Base-by-base conservation (phyloP, 2,797 vertebrate genomes). In the Labeo calbasu region DNA sequence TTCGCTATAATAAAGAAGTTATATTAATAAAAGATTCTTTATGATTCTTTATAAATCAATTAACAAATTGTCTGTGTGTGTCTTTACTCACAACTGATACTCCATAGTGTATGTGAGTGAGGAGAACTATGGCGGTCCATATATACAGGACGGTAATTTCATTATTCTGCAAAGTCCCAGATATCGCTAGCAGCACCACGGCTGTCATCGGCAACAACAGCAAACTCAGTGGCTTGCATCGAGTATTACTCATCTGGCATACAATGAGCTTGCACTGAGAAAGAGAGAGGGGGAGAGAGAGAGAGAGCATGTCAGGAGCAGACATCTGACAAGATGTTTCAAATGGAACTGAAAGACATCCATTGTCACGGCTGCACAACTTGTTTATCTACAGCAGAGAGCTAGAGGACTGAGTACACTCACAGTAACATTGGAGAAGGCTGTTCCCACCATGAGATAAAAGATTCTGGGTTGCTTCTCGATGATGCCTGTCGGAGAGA, bases 391-490 rank as follows among this genome's bases (percentile, higher is more conserved):
- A 46, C 66, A 65, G 25, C 28, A 76, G 17, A 75, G 63, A 65
- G 48, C 36, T 28, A 82, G 28, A 28, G 2, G 9, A 53, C 32
- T 40, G 76, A 17, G 53, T 9, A 63, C n/a, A 82, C 97, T 97
- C 91, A 99, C 98, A 11, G 98, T 99, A 89, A 97, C 96, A 43
- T 98, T 99, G 69, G 98, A 95, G 5, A 99, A 99, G 83, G 97
- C 97, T 5, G 98, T 99, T 79, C 98, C 98, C 87, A 99, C 96
- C 97, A 99, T 98, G 91, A 98, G 96, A 92, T 97, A 99, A 95
- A 96, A 98, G 75, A 96, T 86, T 84, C 98, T 93, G 82, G 98
- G 98, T 86, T 99, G 96, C 72, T 90, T 88, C 86, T 97, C 95
- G 28, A 99, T 89, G 93, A 99, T 94, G 86, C 95, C 86, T 36